phyloP scores from a whole-genome alignment of 2,888 invertebrate species.

The Pocota personata region DNA sequence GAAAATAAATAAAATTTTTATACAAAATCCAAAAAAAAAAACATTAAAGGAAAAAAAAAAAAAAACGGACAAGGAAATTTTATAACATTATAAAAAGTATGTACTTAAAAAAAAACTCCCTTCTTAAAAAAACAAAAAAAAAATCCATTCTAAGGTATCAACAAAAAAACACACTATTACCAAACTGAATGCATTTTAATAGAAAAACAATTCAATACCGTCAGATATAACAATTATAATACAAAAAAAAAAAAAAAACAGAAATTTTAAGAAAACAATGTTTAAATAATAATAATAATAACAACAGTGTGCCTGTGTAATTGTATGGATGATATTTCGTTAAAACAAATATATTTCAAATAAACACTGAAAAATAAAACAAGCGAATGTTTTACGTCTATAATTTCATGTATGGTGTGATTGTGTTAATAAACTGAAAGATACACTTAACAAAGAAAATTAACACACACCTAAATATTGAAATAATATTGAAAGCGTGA shows the following conservation, averaged over 20 bases:
- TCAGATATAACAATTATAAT: slow-evolving; percentile 48
- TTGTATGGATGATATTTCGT: slow-evolving; percentile 60
- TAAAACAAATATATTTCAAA: slow-evolving; percentile 46
- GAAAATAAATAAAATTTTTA: slow-evolving; percentile 61
- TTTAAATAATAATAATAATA: slow-evolving; percentile 50
- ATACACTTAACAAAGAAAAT: slow-evolving; percentile 49
- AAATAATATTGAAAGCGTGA: slow-evolving; percentile 68
- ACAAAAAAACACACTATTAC: slow-evolving; percentile 53
- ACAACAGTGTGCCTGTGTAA: slow-evolving; percentile 64
- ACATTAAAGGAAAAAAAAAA: slow-evolving; percentile 37
- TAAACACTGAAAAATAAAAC: slow-evolving; percentile 45
- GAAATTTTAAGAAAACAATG: slow-evolving; percentile 32
- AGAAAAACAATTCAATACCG: slow-evolving; percentile 68
- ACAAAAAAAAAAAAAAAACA: slow-evolving; percentile 39
- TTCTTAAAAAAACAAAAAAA: slow-evolving; percentile 40
- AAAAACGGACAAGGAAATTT: slow-evolving; percentile 67
- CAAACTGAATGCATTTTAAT: slow-evolving; percentile 58
- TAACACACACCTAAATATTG: slow-evolving; percentile 64
- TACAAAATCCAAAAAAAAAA: slow-evolving; percentile 68
- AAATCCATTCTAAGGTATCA: slow-evolving; percentile 43
- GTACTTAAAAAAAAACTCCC: slow-evolving; percentile 27
- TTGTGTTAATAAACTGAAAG: slow-evolving; percentile 62
- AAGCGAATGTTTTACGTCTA: slow-evolving; percentile 54
- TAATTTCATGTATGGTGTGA: slow-evolving; percentile 71
- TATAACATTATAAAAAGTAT: slow-evolving; percentile 56